Evolutionary conservation across 1,140 invertebrate species (phyloP), one percentile per base, ranked within the genome.

Genomic region (Gonioctena quinquepunctata): DNA sequence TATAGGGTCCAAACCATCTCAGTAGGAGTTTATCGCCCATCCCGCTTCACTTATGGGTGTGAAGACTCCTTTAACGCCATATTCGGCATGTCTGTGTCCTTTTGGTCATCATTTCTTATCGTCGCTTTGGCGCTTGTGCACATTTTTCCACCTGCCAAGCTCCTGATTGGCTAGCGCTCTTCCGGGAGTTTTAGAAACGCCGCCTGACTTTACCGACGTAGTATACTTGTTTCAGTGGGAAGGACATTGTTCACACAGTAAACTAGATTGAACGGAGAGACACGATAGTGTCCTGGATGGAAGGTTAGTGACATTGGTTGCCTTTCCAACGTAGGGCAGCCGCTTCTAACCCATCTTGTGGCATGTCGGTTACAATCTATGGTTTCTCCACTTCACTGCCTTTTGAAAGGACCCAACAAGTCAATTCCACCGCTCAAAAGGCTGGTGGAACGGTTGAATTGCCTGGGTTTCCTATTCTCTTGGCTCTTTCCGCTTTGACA

Each of bases 311-410:
- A 78, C 68, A 1, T 22, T 57, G 3, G 22, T 63, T 2, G 71
- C 66, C 62, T 76, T 71, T 27, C 64, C 69, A 28, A 68, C 61
- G 49, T 8, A 77, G 19, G 18, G 77, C 77, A 26, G 49, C 59
- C 16, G 77, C 69, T 66, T 75, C 73, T n/a, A 8, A 57, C 75
- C 69, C 70, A 78, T 16, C 75, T n/a, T 19, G 77, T 78, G 8
- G 73, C 73, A 49, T 78, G 16, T 71, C 76, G 11, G 70, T 75
- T 0, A 78, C 77, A 1, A 74, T 59, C 73, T 27, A 75, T 48
- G n/a, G 73, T 75, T 61, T 76, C 73, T 26, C 69, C 69, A 5
- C 52, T 52, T 48, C 28, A 60, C 23, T 63, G 68, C 62, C 26
- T 69, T 25, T 60, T 25, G 56, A 77, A 77, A 49, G 76, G 76